These are phyloP conservation scores for Egretta garzetta DNA, from an alignment of 2,113 vertebrate species.

Conservation along the genomic window DNA sequence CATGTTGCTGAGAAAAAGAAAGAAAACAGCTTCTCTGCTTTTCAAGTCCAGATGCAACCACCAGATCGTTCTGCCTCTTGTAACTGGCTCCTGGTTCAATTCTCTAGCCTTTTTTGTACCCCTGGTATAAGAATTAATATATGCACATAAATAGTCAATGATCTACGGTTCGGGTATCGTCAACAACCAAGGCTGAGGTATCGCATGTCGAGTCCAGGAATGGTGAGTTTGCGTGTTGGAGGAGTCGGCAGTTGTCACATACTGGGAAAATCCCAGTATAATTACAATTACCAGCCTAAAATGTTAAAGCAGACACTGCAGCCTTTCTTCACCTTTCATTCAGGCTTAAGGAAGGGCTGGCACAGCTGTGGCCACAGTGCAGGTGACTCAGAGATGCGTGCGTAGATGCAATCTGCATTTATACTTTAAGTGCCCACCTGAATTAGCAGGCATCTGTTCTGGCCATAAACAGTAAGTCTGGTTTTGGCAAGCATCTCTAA, in stretches of 20 bases:
- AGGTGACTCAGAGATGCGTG: background rate
- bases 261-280: background rate
- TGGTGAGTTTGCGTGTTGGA: background rate
- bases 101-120: background rate
- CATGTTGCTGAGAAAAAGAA: background rate
- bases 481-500: background rate
- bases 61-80: background rate
- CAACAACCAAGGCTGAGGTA: background rate
- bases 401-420: background rate
- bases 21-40: background rate
- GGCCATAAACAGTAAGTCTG: background rate
- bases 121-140: background rate
- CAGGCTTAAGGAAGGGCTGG: background rate
- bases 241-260: background rate
- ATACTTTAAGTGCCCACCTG: background rate
- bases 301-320: background rate
- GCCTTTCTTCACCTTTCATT: background rate
- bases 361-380: background rate
- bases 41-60: background rate
- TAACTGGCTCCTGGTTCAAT: background rate
- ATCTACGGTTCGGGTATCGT: background rate
- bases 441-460: constrained; percentile 28
- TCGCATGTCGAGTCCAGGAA: background rate
- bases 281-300: background rate
- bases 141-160: background rate